These are phyloP conservation scores for Odontesthes bonariensis DNA, from an alignment of 2,113 vertebrate species.

Conservation along the genomic window DNA sequence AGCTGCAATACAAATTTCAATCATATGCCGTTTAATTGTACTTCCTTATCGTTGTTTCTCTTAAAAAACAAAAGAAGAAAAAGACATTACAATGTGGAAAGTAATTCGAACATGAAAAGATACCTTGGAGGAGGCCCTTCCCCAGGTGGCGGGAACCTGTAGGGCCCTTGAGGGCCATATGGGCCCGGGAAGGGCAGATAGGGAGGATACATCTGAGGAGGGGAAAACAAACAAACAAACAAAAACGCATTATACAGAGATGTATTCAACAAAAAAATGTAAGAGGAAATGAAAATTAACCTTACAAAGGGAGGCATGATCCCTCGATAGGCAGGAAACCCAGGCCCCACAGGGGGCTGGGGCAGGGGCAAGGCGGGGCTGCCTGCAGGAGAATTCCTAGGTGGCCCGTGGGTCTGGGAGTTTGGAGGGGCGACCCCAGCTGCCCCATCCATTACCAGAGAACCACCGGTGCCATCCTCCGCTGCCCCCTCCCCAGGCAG, in stretches of 20 bases:
- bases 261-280: not conserved
- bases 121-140: slow-evolving; percentile 88
- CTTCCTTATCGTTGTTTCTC: too few species aligned
- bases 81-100: not conserved
- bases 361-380: slow-evolving; percentile 86
- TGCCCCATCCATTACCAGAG: slow-evolving; percentile 83
- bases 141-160: slow-evolving; percentile 88
- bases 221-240: not conserved
- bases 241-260: not conserved
- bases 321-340: slow-evolving; percentile 90
- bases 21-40: too few species aligned
- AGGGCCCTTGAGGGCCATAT: slow-evolving; percentile 91
- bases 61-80: too few species aligned
- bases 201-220: slow-evolving; percentile 90
- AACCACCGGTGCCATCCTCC: slow-evolving; percentile 82
- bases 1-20: not conserved
- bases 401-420: slow-evolving; percentile 80
- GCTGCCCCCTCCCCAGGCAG: slow-evolving; percentile 83
- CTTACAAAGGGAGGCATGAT: slow-evolving; percentile 93
- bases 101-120: not conserved
- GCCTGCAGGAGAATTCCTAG: slow-evolving; percentile 84
- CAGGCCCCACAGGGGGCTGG: slow-evolving; percentile 87
- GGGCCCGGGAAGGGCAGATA: slow-evolving; percentile 92
- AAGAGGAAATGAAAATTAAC: slow-evolving; percentile 32
- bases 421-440: slow-evolving; percentile 74